phyloP scores from a whole-genome alignment of 2,888 invertebrate species.

The Empis livida region DNA sequence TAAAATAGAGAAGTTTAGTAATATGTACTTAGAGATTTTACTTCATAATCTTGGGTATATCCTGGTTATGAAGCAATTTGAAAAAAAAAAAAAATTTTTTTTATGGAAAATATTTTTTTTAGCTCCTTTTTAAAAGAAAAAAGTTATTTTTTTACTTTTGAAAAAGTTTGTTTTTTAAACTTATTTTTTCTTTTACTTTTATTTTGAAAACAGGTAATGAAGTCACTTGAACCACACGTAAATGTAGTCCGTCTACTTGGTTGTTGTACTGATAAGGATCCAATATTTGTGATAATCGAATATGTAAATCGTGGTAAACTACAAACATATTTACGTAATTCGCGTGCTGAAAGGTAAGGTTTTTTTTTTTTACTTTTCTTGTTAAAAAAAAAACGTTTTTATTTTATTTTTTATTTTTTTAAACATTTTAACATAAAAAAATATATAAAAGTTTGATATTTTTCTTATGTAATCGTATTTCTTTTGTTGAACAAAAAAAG shows the following conservation, averaged over 20 bases:
- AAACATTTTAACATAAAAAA: background rate
- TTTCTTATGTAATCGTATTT: background rate
- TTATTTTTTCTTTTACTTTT: background rate
- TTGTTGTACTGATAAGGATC: slow-evolving; percentile 84
- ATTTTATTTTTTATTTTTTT: background rate
- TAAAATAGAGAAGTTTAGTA: too few species aligned
- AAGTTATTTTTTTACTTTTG: too few species aligned
- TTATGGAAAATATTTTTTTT: too few species aligned
- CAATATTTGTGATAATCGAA: slow-evolving; percentile 85
- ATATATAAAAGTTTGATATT: background rate
- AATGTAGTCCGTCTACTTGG: slow-evolving; percentile 81
- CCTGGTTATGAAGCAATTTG: too few species aligned
- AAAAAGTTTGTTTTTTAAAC: background rate
- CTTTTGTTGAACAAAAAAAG: too few species aligned
- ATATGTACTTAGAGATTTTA: too few species aligned
- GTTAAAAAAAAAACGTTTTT: too few species aligned
- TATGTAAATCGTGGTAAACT: slow-evolving; percentile 80
- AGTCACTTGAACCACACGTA: slow-evolving; percentile 76
- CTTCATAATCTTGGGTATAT: too few species aligned
- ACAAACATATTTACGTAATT: slow-evolving; percentile 74
- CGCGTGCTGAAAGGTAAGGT: slow-evolving; percentile 58
- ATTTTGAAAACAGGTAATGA: slow-evolving; percentile 59
- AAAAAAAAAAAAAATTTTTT: too few species aligned
- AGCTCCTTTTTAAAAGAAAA: too few species aligned
- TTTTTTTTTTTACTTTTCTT: background rate